Conservation (phyloP, 1,140 invertebrate genomes). For the Drosophila nigrodunni region DNA sequence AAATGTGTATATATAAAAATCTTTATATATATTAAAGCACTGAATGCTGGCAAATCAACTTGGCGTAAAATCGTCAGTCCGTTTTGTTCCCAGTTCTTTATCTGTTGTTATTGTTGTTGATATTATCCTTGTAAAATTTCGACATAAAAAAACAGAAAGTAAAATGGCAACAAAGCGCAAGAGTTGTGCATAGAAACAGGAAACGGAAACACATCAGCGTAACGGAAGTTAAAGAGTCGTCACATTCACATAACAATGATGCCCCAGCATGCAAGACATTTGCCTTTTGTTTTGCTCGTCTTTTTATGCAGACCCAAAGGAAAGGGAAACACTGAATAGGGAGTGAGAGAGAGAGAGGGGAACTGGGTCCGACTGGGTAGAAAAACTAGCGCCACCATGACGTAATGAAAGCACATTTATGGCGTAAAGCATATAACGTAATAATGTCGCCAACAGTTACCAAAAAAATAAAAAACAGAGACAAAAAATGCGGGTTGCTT, state of each 20-base stretch:
- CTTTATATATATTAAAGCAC: conserved; percentile 18
- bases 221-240: conserved; percentile 84
- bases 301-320: conserved; percentile 41
- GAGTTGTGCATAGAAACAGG: conserved; percentile 78
- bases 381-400: conserved; percentile 44
- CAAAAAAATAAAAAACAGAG: conserved; percentile 47
- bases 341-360: too few species aligned
- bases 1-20: neutral
- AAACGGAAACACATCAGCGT: conserved; percentile 84
- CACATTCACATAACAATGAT: conserved; percentile 84
- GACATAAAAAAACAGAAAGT: conserved; percentile 54
- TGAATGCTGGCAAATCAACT: conserved; percentile 69
- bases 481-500: neutral
- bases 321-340: neutral
- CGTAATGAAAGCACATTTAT: conserved; percentile 74
- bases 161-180: conserved; percentile 50
- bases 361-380: neutral
- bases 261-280: conserved; percentile 32
- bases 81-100: conserved; percentile 4
- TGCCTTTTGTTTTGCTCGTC: conserved; percentile 55
- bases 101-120: conserved; percentile 51
- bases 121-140: conserved; percentile 71
- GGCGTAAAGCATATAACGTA: conserved; percentile 78
- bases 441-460: conserved; percentile 81
- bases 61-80: conserved; percentile 78